phyloP scores from a whole-genome alignment of 2,113 vertebrate species.

The Arothron firmamentum region DNA sequence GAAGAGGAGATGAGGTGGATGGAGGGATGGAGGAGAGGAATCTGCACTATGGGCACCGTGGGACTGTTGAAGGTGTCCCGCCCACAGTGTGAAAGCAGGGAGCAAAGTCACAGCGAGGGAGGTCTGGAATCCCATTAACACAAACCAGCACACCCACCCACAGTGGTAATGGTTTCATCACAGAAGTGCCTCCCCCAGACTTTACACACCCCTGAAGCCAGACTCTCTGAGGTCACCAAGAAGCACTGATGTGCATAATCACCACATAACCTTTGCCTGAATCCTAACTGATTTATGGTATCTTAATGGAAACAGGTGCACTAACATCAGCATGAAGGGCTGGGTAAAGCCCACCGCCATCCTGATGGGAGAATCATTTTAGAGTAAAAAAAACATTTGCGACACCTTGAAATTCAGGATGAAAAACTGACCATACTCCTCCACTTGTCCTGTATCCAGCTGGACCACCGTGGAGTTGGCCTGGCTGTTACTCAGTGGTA shows the following conservation, averaged over 20 bases:
- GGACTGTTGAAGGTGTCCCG: slow-evolving; percentile 2
- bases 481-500: slow-evolving; percentile 5
- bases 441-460: slow-evolving; percentile 10
- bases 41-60: slow-evolving; percentile 22
- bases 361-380: neutral
- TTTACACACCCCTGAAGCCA: neutral
- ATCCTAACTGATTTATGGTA: neutral
- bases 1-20: neutral
- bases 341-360: neutral
- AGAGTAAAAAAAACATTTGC: neutral
- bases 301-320: neutral
- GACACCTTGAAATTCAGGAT: neutral
- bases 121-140: slow-evolving; percentile 37
- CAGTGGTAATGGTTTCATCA: slow-evolving; percentile 16
- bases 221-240: neutral
- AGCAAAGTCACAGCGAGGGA: slow-evolving; percentile 2
- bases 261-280: neutral
- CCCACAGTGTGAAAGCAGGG: neutral
- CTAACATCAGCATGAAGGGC: no score
- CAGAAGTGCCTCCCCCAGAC: neutral
- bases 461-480: slow-evolving; percentile 53
- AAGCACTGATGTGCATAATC: neutral
- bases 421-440: slow-evolving; percentile 6
- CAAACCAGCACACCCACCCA: slow-evolving; percentile 28
- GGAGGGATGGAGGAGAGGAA: slow-evolving; percentile 18